Evolutionary conservation across 2,797 vertebrate genomes (phyloP).

Genomic region (Bovichtus variegatus): DNA sequence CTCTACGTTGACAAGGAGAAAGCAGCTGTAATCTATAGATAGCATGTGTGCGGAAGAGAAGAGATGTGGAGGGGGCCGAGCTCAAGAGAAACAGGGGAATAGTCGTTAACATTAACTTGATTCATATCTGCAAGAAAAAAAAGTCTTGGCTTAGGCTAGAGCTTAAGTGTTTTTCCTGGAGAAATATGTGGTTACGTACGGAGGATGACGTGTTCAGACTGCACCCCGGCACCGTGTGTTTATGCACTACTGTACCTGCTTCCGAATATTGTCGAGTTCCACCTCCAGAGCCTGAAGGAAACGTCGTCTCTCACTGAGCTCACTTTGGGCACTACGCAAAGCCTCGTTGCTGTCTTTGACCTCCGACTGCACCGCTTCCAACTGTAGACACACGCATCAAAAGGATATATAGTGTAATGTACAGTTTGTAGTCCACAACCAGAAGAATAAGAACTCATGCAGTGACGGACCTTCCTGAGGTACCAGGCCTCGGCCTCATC

Average conservation of each 20-base stretch:
- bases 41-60: constrained; percentile 1
- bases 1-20: constrained; percentile 46
- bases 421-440: neutral
- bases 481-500: constrained; percentile 88
- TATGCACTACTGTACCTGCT: constrained; percentile 75
- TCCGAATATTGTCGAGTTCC: constrained; percentile 84
- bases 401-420: neutral
- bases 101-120: neutral
- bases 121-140: neutral
- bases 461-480: constrained; percentile 83
- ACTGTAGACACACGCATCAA: constrained; percentile 61
- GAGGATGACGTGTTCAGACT: neutral
- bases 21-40: constrained; percentile 54
- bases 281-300: constrained; percentile 87
- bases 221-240: neutral
- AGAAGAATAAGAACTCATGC: neutral
- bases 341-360: constrained; percentile 86
- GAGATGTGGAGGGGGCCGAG: constrained; percentile 1
- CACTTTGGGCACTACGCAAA: constrained; percentile 81
- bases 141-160: neutral
- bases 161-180: neutral
- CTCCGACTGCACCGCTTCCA: constrained; percentile 84
- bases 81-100: constrained; percentile 1
- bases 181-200: neutral
- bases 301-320: constrained; percentile 83